These are phyloP conservation scores for Hedya salicella DNA, from an alignment of 2,888 invertebrate species.

Conservation along the genomic window DNA sequence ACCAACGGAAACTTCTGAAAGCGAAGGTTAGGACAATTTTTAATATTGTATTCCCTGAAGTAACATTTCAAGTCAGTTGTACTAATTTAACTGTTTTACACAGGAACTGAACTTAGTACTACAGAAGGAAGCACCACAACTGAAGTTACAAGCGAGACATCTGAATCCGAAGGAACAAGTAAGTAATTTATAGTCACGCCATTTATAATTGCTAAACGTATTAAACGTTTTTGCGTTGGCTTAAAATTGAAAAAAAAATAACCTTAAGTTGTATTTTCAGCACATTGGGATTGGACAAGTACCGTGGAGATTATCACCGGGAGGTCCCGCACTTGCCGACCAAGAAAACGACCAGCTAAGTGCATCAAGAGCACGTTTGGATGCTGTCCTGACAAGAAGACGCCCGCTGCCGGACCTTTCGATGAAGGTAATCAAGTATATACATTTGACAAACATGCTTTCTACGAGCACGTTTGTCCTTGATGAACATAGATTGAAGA, in stretches of 20 bases:
- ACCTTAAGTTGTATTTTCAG: constrained; percentile 58
- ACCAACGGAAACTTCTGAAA: constrained; percentile 47
- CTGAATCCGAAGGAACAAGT: constrained; percentile 47
- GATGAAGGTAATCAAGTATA: constrained; percentile 85
- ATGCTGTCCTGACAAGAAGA: constrained; percentile 93
- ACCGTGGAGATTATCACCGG: constrained; percentile 81
- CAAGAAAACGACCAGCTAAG: constrained; percentile 77
- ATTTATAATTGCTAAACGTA: too few relatives aligned
- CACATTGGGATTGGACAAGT: constrained; percentile 82
- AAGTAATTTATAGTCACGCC: too few relatives aligned
- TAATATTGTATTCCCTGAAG: background rate
- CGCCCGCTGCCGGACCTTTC: constrained; percentile 92
- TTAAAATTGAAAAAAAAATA: too few relatives aligned
- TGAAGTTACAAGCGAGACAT: constrained; percentile 47
- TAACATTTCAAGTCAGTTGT: background rate
- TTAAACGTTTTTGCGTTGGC: too few relatives aligned
- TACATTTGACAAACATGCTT: background rate
- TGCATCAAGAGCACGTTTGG: constrained; percentile 89
- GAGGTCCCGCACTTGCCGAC: constrained; percentile 82
- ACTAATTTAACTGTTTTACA: background rate
- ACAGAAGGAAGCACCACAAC: constrained; percentile 48
- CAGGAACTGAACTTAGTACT: constrained; percentile 42
- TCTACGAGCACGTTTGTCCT: too few relatives aligned
- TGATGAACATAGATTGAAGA: too few relatives aligned
- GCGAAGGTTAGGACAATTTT: constrained; percentile 7